Conservation (phyloP, 2,113 vertebrate species). For the Toxotes jaculatrix region DNA sequence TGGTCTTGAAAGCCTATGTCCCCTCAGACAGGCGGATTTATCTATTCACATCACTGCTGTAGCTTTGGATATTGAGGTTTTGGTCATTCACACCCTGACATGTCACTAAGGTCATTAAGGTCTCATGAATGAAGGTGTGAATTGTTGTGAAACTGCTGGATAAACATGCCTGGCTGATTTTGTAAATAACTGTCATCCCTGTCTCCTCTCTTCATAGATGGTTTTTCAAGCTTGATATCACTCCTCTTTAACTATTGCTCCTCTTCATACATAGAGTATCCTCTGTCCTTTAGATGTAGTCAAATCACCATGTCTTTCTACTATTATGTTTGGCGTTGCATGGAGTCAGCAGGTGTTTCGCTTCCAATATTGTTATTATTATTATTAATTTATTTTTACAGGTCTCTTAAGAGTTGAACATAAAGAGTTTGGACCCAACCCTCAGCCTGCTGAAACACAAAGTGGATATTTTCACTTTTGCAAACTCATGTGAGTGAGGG, state of each 20-base stretch:
- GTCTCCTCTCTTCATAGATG: background rate
- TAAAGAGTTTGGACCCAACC: no score
- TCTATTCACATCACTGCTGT: background rate
- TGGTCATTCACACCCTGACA: background rate
- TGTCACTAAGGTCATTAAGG: background rate
- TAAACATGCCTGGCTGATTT: background rate
- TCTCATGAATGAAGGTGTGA: background rate
- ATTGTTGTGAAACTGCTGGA: slow-evolving; percentile 6
- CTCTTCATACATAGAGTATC: background rate
- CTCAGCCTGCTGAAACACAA: background rate
- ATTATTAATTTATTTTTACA: no score
- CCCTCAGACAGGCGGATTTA: background rate
- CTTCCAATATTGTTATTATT: no score
- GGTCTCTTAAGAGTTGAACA: no score
- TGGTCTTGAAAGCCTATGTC: background rate
- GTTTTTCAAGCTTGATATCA: background rate
- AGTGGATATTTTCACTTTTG: background rate
- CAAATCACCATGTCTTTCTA: background rate
- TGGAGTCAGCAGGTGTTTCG: no score
- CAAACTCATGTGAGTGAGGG: no score
- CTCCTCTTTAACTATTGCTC: no score
- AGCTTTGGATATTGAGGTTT: background rate
- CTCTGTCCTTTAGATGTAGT: background rate
- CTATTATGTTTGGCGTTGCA: no score
- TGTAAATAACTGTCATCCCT: background rate